Evolutionary conservation across 2,888 invertebrate genomes (phyloP).

Genomic region (Apomyelois bistriatella): DNA sequence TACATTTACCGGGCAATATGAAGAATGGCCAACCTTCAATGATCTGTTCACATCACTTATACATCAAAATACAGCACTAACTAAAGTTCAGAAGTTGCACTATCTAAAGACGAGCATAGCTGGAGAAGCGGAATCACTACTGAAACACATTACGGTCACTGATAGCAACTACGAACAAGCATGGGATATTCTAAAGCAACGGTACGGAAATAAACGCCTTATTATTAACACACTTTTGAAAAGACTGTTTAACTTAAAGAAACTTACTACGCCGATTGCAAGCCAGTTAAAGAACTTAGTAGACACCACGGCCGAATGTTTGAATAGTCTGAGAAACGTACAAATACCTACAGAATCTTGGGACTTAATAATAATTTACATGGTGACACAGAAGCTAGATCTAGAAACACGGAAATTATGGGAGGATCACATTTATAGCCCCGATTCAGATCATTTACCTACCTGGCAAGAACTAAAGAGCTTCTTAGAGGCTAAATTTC

Average conservation of each 20-base stretch:
- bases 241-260: constrained; percentile 23
- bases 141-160: no score
- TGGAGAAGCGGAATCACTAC: no score
- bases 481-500: constrained; percentile 28
- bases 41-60: no score
- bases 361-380: constrained; percentile 28
- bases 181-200: constrained; percentile 18
- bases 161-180: no score
- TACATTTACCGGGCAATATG: constrained; percentile 14
- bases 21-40: constrained; percentile 20
- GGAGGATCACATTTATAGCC: constrained; percentile 21
- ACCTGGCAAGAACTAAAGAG: constrained; percentile 18
- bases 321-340: constrained; percentile 24
- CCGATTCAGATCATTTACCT: constrained; percentile 18
- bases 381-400: constrained; percentile 28
- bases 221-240: constrained; percentile 23
- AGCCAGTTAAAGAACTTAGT: constrained; percentile 23
- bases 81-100: no score
- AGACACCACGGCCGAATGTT: constrained; percentile 28
- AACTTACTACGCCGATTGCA: constrained; percentile 18
- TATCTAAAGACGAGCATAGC: no score
- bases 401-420: constrained; percentile 23
- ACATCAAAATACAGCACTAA: no score
- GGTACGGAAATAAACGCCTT: constrained; percentile 23
- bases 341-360: constrained; percentile 21